These are phyloP conservation scores for Pseudochirops cupreus DNA, from an alignment of 2,797 vertebrate genomes.

Conservation along the genomic window DNA sequence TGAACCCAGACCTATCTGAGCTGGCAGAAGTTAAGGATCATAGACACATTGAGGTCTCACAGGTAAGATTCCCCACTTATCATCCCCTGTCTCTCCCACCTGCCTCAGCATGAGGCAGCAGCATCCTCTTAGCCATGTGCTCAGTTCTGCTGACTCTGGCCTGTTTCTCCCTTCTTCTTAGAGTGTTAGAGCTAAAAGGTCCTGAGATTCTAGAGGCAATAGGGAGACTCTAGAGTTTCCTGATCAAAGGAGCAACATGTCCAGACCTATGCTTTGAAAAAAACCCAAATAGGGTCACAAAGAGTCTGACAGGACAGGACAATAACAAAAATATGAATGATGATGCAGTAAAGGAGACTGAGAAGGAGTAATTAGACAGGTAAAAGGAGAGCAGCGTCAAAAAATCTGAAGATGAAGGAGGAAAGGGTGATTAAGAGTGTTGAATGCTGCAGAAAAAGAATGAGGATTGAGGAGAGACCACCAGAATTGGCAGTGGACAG, in stretches of 20 bases:
- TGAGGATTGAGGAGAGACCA: background rate
- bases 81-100: background rate
- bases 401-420: background rate
- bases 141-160: rapidly evolving
- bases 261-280: background rate
- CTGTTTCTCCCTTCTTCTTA: rapidly evolving
- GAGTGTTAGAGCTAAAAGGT: background rate
- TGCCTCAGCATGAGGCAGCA: background rate
- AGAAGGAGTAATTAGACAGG: background rate
- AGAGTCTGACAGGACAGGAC: background rate
- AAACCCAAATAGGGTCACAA: background rate
- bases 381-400: background rate
- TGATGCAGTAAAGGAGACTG: background rate
- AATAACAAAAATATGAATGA: background rate
- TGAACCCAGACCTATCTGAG: slow-evolving; percentile 88
- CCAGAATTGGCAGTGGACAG: background rate
- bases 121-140: background rate
- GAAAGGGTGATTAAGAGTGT: background rate
- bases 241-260: background rate
- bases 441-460: background rate
- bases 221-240: background rate
- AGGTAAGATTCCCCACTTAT: slow-evolving; percentile 81
- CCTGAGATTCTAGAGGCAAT: background rate
- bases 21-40: slow-evolving; percentile 80
- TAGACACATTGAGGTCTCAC: slow-evolving; percentile 86